Percentiles rank a stretch among this genome's conserved stretches.
phyloP scores from a whole-genome alignment of 2,113 vertebrate species.

The Myxocyprinus asiaticus region DNA sequence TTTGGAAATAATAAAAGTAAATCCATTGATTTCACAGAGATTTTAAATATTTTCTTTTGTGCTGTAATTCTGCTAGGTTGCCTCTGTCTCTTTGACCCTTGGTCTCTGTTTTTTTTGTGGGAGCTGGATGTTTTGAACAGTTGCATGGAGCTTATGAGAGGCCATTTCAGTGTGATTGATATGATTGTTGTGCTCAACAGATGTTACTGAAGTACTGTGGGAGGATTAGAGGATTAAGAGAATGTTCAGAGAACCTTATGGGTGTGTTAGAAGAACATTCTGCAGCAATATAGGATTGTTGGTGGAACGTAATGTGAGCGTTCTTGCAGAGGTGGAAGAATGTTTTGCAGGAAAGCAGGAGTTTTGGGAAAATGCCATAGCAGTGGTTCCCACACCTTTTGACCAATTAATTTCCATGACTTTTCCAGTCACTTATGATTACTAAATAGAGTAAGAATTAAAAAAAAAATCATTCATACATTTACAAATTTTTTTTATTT shows the following conservation, averaged over 20 bases:
- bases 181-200: constrained; percentile 14
- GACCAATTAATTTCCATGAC: no score
- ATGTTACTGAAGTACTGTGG: constrained; percentile 8
- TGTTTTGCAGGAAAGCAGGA: not conserved
- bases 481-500: no score
- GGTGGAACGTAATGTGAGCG: not conserved
- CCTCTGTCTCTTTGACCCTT: constrained; percentile 20
- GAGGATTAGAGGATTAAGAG: constrained; percentile 31
- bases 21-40: not conserved
- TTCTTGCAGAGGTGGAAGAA: not conserved
- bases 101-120: constrained; percentile 9
- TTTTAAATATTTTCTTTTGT: no score
- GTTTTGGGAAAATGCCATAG: not conserved
- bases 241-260: constrained; percentile 7
- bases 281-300: not conserved
- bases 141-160: not conserved
- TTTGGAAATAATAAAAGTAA: no score
- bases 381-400: not conserved
- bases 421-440: no score
- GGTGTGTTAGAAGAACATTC: constrained; percentile 8
- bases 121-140: constrained; percentile 20
- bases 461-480: no score
- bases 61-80: not conserved
- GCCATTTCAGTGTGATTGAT: constrained; percentile 27
- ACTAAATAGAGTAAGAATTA: no score